Base-by-base conservation (phyloP, 2,113 vertebrate species). In the Silurus asotus region DNA sequence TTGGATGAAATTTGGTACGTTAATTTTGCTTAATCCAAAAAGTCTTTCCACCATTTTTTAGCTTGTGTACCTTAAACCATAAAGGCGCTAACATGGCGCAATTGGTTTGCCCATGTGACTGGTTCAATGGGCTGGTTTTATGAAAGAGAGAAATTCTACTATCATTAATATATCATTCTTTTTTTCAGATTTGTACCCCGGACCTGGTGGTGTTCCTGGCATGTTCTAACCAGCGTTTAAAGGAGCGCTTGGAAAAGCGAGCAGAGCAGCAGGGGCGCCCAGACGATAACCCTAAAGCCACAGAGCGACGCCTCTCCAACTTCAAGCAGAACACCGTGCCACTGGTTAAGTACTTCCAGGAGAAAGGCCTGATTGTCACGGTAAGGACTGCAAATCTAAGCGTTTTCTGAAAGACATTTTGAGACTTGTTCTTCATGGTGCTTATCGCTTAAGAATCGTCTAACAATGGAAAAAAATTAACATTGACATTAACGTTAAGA, bases 341-440 rank as follows among this genome's bases (percentile, higher is more conserved):
- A 0, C 81, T 99, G 94, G 96, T 99, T 88, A 97, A 98, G 89
- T 99, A 98, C 93, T 99, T 99, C 95, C 98, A 99, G 93, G 98
- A 99, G 91, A 96, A 96, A 81, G 98, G 96, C 20, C 96, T 99
- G 61, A 97, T 99, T 82, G 93, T 97, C 88, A 99, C 96, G 72
- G 98, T 99, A 94, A 97, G 96, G 9, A 45, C 17, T 37, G 59
- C n/a, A 23, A 1, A 6, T 53, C 3, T 11, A 11, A 5, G 37
- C 13, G 37, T 19, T 72, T 48, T 19, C 37, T 37, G 37, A 8
- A 74, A 49, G 15, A 74, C 8, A 10, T 74, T 74, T 48, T 19
- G 3, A 74, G 8, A 19, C 8, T 74, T 8, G 3, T 64, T 28
- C 10, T 25, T 65, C n/a, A 25, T 28, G 28, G 14, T 37, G 1